phyloP scores from a whole-genome alignment of 2,113 vertebrate genomes.

The Nerophis lumbriciformis region DNA sequence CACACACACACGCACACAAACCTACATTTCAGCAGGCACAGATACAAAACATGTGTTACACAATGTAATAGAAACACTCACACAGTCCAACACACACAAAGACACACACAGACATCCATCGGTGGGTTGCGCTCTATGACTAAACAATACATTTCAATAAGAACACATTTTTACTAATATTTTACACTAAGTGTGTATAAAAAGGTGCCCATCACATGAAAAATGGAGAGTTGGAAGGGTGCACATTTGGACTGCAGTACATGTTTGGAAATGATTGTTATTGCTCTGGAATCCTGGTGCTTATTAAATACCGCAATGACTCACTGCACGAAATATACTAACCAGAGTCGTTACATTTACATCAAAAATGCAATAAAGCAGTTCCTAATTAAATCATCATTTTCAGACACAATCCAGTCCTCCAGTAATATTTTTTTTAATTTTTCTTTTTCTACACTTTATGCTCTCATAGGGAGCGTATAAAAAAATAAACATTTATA shows the following conservation, averaged over 20 bases:
- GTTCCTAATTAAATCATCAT: no score
- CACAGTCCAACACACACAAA: no score
- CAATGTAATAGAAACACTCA: no score
- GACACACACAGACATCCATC: neutral
- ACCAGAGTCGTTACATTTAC: neutral
- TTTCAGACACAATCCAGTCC: no score
- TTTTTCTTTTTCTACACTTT: no score
- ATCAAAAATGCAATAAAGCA: no score
- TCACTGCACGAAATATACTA: slow-evolving; percentile 2
- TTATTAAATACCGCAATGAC: slow-evolving; percentile 1
- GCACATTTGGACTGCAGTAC: neutral
- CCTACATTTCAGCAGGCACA: no score
- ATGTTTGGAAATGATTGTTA: slow-evolving; percentile 10
- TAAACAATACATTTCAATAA: slow-evolving; percentile 24
- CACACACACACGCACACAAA: slow-evolving; percentile 2
- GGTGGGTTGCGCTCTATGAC: neutral
- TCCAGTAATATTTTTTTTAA: no score
- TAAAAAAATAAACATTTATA: no score
- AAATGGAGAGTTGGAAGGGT: slow-evolving; percentile 1
- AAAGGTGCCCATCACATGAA: no score
- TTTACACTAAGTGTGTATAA: neutral
- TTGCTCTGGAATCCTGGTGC: slow-evolving; percentile 5
- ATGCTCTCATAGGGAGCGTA: no score
- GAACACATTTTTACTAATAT: neutral
- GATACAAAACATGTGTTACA: neutral